Base-by-base conservation (phyloP, 2,113 vertebrate genomes). In the Octodon degus region DNA sequence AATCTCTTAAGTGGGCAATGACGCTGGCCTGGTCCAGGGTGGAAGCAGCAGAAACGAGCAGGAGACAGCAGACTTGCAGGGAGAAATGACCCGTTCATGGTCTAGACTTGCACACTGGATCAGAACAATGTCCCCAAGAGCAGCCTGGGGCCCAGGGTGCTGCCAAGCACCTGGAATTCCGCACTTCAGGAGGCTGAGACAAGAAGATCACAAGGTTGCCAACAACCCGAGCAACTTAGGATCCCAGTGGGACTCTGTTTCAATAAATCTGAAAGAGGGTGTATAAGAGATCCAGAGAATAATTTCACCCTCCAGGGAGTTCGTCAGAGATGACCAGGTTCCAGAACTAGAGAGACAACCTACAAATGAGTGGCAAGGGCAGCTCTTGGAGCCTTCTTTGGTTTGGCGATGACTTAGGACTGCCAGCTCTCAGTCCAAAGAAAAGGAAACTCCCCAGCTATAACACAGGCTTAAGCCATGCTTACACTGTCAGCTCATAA, bases 401-500 rank as follows among this genome's bases (percentile, higher is more conserved):
- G 30, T 79, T 97, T 89, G 65, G 22, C 8, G 53, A 16, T 90
- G 77, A 22, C 58, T 96, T 40, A 20, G 47, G 40, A 76, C 22
- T 50, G 58, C 43, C 25, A 62, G 47, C 65, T 67, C 62, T 68
- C 67, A 24, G 43, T 91, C 72, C 86, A 89, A 94, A 93, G 95
- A 22, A 95, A 91, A 85, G 32, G 13, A 67, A 85, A 70, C 47
- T 90, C 82, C 93, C n/a, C 60, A 83, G 2, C 90, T 79, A 63
- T n/a, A 65, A 30, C 5, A 70, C 2, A 89, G 65, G 37, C 43
- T 92, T 90, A 65, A 58, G 47, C 43, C 83, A 62, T 80, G 87
- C 55, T 63, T 86, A 85, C 47, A 77, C 50, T 5, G 2, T 92
- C 60, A 89, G 86, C 62, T 79, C 37, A 12, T 90, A 91, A 93